These are phyloP conservation scores for Amniataba percoides DNA, from an alignment of 2,797 vertebrate species.

Conservation along the genomic window DNA sequence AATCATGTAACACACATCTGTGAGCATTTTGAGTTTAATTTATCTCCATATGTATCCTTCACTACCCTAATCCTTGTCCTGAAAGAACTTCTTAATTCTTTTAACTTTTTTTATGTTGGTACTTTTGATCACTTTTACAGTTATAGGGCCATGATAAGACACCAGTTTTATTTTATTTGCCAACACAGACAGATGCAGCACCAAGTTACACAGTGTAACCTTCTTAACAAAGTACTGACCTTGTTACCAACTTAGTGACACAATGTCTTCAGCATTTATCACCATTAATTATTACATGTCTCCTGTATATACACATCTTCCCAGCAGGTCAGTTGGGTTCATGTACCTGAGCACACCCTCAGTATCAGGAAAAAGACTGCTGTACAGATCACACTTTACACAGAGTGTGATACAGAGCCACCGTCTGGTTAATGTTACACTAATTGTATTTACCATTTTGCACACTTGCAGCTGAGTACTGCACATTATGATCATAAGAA, in stretches of 20 bases:
- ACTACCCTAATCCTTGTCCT: too few species aligned
- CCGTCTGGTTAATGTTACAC: background rate
- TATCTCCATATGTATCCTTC: too few species aligned
- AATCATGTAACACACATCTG: too few species aligned
- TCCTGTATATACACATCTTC: background rate
- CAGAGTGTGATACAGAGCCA: background rate
- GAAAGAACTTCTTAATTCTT: too few species aligned
- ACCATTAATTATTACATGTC: too few species aligned
- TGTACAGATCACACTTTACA: background rate
- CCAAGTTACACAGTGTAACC: background rate
- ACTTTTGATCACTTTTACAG: background rate
- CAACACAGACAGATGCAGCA: background rate
- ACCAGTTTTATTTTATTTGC: background rate
- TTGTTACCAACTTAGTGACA: background rate
- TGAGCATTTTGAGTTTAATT: too few species aligned
- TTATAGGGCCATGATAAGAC: background rate
- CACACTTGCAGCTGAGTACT: background rate
- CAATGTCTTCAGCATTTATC: background rate
- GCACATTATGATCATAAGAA: too few species aligned
- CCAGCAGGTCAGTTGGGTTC: background rate
- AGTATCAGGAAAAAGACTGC: background rate
- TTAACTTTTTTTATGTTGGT: too few species aligned
- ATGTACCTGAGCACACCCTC: background rate
- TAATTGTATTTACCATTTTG: background rate
- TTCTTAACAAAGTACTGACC: background rate